phyloP scores from a whole-genome alignment of 2,888 invertebrate species.

The Cheilosia soror region DNA sequence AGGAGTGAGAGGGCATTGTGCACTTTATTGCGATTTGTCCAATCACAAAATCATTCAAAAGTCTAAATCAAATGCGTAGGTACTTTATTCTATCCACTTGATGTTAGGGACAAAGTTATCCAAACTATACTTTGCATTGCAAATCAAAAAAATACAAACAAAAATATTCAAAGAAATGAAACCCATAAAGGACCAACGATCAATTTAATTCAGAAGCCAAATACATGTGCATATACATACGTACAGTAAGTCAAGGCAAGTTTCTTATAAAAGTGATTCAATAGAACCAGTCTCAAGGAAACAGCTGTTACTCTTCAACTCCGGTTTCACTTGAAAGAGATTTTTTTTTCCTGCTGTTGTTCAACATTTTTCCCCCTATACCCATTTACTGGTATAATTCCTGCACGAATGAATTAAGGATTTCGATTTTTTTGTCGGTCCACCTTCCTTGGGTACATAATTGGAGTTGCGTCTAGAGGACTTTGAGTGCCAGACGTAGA shows the following conservation, averaged over 20 bases:
- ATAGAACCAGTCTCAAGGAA: constrained; percentile 54
- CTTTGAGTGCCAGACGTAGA: constrained; percentile 38
- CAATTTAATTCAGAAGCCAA: background rate
- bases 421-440: constrained; percentile 34
- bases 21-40: too few species aligned
- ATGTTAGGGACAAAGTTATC: too few species aligned
- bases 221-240: background rate
- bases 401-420: constrained; percentile 56
- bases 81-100: too few species aligned
- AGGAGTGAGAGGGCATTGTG: too few species aligned
- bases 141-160: too few species aligned
- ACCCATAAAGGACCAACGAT: background rate
- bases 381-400: constrained; percentile 25
- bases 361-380: background rate
- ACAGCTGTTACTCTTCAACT: constrained; percentile 66
- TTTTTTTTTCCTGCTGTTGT: background rate
- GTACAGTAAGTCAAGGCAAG: constrained; percentile 16
- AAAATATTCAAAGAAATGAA: background rate
- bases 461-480: constrained; percentile 61
- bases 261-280: constrained; percentile 21
- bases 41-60: too few species aligned
- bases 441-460: constrained; percentile 37
- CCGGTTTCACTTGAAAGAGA: constrained; percentile 47
- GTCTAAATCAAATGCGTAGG: too few species aligned
- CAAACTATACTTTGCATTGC: too few species aligned